phyloP scores from a whole-genome alignment of 2,888 invertebrate genomes.

The Andrena bicolor region DNA sequence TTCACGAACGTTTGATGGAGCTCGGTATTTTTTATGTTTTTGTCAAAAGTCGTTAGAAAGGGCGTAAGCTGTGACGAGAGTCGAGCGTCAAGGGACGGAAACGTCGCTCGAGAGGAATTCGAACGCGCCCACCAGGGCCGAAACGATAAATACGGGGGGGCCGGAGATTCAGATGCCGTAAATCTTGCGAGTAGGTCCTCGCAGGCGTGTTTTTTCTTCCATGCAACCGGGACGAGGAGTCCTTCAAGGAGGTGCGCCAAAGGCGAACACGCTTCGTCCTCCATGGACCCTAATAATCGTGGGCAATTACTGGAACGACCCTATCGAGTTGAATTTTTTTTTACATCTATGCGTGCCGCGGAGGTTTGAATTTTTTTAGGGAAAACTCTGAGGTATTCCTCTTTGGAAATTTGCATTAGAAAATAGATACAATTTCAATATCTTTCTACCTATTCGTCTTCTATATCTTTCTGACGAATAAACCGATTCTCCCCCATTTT shows the following conservation, averaged over 20 bases:
- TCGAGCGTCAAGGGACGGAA: slow-evolving; percentile 54
- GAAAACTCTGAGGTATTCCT: neutral
- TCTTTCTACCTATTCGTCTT: too few species aligned
- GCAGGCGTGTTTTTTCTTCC: slow-evolving; percentile 56
- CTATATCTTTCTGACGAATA: too few species aligned
- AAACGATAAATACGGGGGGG: slow-evolving; percentile 68
- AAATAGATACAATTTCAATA: neutral
- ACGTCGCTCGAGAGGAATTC: slow-evolving; percentile 55
- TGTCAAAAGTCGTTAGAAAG: slow-evolving; percentile 30
- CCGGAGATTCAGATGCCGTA: slow-evolving; percentile 76
- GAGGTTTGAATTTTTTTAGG: neutral
- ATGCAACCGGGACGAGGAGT: slow-evolving; percentile 40
- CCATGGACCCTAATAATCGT: slow-evolving; percentile 14
- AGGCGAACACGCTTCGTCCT: slow-evolving; percentile 21
- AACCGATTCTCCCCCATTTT: too few species aligned
- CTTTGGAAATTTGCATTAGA: neutral
- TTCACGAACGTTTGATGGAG: slow-evolving; percentile 12
- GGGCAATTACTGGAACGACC: slow-evolving; percentile 27
- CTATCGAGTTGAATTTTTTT: neutral
- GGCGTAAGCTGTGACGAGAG: slow-evolving; percentile 55
- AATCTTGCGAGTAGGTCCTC: slow-evolving; percentile 67
- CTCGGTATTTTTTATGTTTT: neutral
- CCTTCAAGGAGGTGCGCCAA: slow-evolving; percentile 27
- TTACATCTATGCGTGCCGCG: neutral
- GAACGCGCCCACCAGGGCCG: slow-evolving; percentile 58